Percentiles rank a stretch among this genome's conserved stretches.
These are phyloP conservation scores for Amazona vittata DNA, from an alignment of 2,113 vertebrate species.

Conservation along the genomic window DNA sequence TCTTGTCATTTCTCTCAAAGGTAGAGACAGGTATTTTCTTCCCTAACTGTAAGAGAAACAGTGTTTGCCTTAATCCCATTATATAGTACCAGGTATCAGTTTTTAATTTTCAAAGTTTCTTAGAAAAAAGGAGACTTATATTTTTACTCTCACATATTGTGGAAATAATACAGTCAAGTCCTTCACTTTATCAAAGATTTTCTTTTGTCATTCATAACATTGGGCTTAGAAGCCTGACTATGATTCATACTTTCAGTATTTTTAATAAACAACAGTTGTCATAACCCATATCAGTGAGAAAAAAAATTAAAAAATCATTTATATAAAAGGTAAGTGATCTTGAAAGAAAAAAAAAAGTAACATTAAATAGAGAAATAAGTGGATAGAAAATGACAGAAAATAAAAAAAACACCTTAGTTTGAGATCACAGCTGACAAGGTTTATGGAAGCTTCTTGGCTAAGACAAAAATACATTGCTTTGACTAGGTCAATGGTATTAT, in stretches of 20 bases:
- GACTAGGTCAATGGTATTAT: neutral
- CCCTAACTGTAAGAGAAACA: neutral
- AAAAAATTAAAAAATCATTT: neutral
- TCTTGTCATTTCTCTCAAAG: neutral
- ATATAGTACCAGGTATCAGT: neutral
- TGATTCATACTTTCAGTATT: neutral
- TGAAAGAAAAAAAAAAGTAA: neutral
- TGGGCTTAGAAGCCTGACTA: neutral
- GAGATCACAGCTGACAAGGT: neutral
- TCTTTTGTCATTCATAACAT: neutral
- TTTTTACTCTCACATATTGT: neutral
- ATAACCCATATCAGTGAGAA: neutral
- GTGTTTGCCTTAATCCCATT: neutral
- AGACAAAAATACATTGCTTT: neutral
- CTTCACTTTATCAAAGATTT: neutral
- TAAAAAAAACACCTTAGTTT: neutral
- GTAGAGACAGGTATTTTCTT: neutral
- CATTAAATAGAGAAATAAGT: neutral
- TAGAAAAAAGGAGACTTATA: neutral
- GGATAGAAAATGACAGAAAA: neutral
- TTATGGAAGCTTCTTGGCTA: neutral
- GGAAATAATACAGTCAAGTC: neutral
- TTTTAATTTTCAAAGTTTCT: neutral
- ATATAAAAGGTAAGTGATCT: neutral
- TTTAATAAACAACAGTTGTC: neutral